Evolutionary conservation across 2,888 invertebrate genomes (phyloP).

Genomic region (Orthosia cruda): DNA sequence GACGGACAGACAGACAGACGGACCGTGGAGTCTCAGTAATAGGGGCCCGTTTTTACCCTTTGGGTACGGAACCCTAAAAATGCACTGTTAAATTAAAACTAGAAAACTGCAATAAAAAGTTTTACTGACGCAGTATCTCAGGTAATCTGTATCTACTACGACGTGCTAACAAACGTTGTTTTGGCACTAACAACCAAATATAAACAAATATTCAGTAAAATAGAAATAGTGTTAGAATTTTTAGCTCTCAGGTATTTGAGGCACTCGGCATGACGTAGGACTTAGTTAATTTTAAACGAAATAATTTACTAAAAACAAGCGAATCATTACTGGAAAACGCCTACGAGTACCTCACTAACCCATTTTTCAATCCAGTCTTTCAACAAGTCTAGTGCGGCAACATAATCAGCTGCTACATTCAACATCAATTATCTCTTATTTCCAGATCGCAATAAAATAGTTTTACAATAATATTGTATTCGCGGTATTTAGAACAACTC

Average conservation of each 20-base stretch:
- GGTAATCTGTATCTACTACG: constrained; percentile 44
- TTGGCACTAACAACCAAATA: constrained; percentile 50
- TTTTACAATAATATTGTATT: constrained; percentile 28
- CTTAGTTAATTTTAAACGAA: constrained; percentile 57
- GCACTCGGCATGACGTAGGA: constrained; percentile 56
- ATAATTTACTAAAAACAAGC: constrained; percentile 56
- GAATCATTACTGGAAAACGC: constrained; percentile 48
- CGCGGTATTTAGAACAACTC: constrained; percentile 31
- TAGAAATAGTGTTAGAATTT: constrained; percentile 53
- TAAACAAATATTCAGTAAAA: constrained; percentile 56
- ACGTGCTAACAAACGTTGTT: constrained; percentile 51
- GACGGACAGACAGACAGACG: no score
- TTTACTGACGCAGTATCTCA: constrained; percentile 25
- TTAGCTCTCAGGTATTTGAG: constrained; percentile 44
- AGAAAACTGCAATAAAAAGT: constrained; percentile 23
- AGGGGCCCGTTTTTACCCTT: no score
- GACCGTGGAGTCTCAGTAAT: no score
- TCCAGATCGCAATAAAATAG: constrained; percentile 43
- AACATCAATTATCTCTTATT: constrained; percentile 55
- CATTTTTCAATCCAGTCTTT: constrained; percentile 56
- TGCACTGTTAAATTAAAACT: neutral
- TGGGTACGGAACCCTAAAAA: no score
- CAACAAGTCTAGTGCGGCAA: constrained; percentile 40
- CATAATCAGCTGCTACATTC: constrained; percentile 45
- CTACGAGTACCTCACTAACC: constrained; percentile 52